phyloP scores from a whole-genome alignment of 1,140 invertebrate species.

The Achatina immaculata region DNA sequence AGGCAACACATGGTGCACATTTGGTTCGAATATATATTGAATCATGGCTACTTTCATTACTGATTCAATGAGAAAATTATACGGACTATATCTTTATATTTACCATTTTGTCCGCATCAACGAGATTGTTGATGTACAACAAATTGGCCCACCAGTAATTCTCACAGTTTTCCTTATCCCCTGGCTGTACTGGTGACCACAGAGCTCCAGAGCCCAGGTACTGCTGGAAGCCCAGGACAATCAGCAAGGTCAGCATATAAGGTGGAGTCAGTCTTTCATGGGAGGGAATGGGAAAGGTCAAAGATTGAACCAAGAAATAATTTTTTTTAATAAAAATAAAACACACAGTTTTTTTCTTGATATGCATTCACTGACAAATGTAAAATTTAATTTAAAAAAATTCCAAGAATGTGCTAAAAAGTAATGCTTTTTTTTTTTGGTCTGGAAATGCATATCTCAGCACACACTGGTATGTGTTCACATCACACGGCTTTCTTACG shows the following conservation, averaged over 20 bases:
- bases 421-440: too few relatives aligned
- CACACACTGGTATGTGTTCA: too few relatives aligned
- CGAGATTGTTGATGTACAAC: slow-evolving; percentile 86
- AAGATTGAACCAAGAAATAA: too few relatives aligned
- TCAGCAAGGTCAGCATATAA: slow-evolving; percentile 55
- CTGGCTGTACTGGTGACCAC: not conserved
- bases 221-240: slow-evolving; percentile 20
- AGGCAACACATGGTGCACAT: too few relatives aligned
- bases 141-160: slow-evolving; percentile 77
- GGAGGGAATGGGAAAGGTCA: too few relatives aligned
- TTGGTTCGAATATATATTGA: too few relatives aligned
- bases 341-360: not conserved
- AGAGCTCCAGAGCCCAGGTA: slow-evolving; percentile 12
- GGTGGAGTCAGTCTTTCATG: slow-evolving; percentile 52
- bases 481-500: too few relatives aligned
- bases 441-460: too few relatives aligned
- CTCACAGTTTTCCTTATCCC: slow-evolving; percentile 15
- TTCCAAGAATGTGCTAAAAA: too few relatives aligned
- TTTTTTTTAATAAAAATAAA: not conserved
- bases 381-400: too few relatives aligned
- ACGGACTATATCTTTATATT: not conserved
- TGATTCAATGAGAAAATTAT: too few relatives aligned
- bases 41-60: too few relatives aligned
- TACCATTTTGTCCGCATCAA: slow-evolving; percentile 56
- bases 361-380: not conserved